These are phyloP conservation scores for Tadarida brasiliensis DNA, from an alignment of 2,797 vertebrate species.

Conservation along the genomic window DNA sequence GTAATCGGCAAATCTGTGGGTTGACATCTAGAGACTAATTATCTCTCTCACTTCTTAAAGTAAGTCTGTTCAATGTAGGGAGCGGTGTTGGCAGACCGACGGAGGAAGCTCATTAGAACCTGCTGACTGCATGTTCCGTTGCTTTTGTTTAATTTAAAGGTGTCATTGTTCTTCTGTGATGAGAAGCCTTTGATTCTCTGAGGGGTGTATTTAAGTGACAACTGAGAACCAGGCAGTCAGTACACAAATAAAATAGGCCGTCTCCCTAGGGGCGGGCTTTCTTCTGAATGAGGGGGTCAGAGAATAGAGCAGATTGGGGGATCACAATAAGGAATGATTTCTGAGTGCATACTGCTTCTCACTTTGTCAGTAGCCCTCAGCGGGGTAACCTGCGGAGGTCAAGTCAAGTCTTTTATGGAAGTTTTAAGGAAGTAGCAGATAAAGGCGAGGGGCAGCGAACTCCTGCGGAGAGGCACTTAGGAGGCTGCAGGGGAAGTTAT, in stretches of 20 bases:
- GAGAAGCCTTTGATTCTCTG: not conserved
- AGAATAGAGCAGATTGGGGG: not conserved
- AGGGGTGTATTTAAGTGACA: not conserved
- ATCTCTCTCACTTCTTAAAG: not conserved
- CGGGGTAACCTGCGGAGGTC: not conserved
- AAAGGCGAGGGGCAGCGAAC: not conserved
- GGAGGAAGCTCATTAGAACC: not conserved
- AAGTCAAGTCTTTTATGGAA: not conserved
- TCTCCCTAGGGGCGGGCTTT: not conserved
- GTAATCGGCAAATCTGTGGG: not conserved
- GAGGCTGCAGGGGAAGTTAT: not conserved
- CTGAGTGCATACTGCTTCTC: accelerated
- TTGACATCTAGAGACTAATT: not conserved
- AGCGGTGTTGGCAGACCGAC: not conserved
- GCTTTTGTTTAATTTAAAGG: not conserved
- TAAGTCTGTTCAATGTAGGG: not conserved
- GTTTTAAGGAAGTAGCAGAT: constrained; percentile 13
- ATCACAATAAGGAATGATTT: not conserved
- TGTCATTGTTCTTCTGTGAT: not conserved
- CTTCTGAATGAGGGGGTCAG: not conserved
- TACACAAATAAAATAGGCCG: not conserved
- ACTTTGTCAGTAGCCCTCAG: not conserved
- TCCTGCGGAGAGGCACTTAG: not conserved
- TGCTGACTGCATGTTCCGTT: not conserved
- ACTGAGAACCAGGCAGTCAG: not conserved